These are phyloP conservation scores for Malurus cyaneus DNA, from an alignment of 2,113 vertebrate genomes.

Conservation along the genomic window DNA sequence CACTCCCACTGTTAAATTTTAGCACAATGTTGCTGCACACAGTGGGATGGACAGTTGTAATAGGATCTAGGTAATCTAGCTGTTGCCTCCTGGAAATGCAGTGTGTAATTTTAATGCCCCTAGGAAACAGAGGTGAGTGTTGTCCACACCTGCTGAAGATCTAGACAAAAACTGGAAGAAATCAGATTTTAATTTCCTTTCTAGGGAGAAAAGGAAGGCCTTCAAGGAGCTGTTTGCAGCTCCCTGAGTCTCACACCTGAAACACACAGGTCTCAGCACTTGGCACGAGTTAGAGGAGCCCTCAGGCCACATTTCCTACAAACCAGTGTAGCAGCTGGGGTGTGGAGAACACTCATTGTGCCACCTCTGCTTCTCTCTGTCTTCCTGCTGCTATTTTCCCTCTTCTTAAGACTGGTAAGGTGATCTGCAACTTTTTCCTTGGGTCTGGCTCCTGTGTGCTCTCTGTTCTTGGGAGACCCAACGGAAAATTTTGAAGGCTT, in stretches of 20 bases:
- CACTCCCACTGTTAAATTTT: neutral
- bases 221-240: neutral
- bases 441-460: neutral
- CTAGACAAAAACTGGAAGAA: neutral
- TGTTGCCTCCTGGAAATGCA: neutral
- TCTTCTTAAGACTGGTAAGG: neutral
- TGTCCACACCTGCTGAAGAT: neutral
- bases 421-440: neutral
- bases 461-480: neutral
- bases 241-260: neutral
- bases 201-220: neutral
- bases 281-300: neutral
- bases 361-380: fast-evolving
- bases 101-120: neutral
- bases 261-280: neutral
- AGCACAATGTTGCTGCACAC: neutral
- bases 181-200: neutral
- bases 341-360: neutral
- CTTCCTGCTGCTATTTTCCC: neutral
- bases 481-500: neutral
- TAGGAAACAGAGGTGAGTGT: neutral
- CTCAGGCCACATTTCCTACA: neutral
- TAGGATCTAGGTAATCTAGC: neutral
- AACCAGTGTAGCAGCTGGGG: neutral
- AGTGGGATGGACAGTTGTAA: neutral